Evolutionary conservation across 2,113 vertebrate species (phyloP), one percentile per base, ranked within the genome.

Genomic region (Naja naja): DNA sequence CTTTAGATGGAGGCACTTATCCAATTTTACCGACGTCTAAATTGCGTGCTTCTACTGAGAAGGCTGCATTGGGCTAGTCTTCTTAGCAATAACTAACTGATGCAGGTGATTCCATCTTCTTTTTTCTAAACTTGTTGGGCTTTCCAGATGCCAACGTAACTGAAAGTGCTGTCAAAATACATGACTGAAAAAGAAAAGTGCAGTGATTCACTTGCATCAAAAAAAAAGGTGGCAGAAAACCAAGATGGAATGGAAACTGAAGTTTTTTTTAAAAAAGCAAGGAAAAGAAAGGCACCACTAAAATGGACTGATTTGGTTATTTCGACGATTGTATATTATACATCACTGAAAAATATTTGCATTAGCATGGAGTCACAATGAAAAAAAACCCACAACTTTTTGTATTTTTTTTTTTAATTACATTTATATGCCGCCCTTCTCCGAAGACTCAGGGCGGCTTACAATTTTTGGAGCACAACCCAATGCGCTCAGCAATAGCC

Each of bases 91-190:
- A 45, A 58, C 23, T 60, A 49, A 49, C n/a, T 23, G 25, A 0
- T 12, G 60, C 3, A 93, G 90, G 69, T 90, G 6, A 90, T 18
- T 43, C 3, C 20, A n/a, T 53, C 93, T 92, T 93, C 23, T 89
- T 1, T 85, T 52, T 12, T 89, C 88, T 54, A 87, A 30, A 4
- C 27, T 93, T n/a, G 7, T 30, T 93, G 92, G 6, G 86, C 0
- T 4, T 53, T 53, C 54, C 52, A 93, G 88, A 95, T 91, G 54
- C 0, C 22, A 2, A 34, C 9, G 90, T 12, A 55, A 43, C 93
- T 91, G 34, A 90, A 94, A 93, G 64, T 1, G 0, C 1, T 81
- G 25, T 49, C 89, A 93, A 92, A 94, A 87, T 58, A 49, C 92
- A 49, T 8, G 88, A 69, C 25, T 11, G 56, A 55, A 0, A 89